Conservation (phyloP, 2,797 vertebrate species). For the Ciconia nigra region DNA sequence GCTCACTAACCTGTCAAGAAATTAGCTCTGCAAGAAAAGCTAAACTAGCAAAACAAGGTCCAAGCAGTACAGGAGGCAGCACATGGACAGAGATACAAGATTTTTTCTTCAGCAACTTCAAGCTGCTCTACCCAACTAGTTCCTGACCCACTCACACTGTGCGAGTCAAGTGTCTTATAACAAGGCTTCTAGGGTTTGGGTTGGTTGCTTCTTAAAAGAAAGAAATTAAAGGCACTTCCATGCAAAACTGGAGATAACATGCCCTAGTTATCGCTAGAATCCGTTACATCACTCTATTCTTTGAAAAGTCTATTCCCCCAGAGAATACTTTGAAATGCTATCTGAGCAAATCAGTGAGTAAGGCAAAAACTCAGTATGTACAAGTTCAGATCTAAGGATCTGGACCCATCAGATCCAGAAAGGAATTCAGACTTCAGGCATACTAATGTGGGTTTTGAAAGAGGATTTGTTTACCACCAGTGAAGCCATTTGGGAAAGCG, state of each 20-base stretch:
- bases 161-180: accelerated
- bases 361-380: not conserved
- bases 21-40: not conserved
- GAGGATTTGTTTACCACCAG: not conserved
- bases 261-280: not conserved
- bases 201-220: not conserved
- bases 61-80: not conserved
- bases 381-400: not conserved
- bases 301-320: not conserved
- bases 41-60: not conserved
- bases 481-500: not conserved
- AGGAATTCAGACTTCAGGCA: not conserved
- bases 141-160: not conserved
- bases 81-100: not conserved
- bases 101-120: not conserved
- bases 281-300: not conserved
- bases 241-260: not conserved
- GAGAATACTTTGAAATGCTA: not conserved
- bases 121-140: not conserved
- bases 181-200: not conserved
- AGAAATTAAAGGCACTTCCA: not conserved
- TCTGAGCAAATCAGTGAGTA: not conserved
- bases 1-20: not conserved
- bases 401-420: not conserved
- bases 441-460: not conserved